These are phyloP conservation scores for Desmophyllum pertusum DNA, from an alignment of 92 coral and sea anemone genomes.

Conservation along the genomic window DNA sequence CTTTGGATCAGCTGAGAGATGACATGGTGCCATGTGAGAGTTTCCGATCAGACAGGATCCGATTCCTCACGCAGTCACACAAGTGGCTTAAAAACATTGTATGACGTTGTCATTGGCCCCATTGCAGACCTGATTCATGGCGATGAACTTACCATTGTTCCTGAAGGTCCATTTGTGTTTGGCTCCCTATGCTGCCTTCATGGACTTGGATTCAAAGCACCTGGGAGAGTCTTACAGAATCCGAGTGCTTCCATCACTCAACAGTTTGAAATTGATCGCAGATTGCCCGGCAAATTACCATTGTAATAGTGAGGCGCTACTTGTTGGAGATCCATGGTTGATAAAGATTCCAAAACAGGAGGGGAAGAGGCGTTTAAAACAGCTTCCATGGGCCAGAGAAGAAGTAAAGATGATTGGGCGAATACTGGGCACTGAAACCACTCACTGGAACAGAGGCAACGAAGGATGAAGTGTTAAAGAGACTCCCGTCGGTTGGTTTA, in stretches of 20 bases:
- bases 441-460: not conserved
- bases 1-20: too few species aligned
- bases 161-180: slow-evolving; percentile 5
- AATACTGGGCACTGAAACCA: slow-evolving; percentile 2
- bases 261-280: slow-evolving; percentile 8
- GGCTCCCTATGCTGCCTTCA: not conserved
- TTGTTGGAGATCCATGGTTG: slow-evolving; percentile 20
- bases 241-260: slow-evolving; percentile 15
- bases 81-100: not conserved
- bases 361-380: not conserved
- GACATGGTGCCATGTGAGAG: too few species aligned
- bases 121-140: not conserved
- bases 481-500: slow-evolving; percentile 3
- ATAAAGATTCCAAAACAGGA: not conserved
- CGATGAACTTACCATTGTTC: not conserved
- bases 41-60: too few species aligned
- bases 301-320: not conserved
- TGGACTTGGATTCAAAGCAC: not conserved
- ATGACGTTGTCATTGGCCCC: not conserved
- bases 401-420: slow-evolving; percentile 1
- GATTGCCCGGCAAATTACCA: slow-evolving; percentile 1
- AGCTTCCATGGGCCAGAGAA: slow-evolving; percentile 3
- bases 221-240: not conserved
- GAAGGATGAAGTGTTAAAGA: too few species aligned
- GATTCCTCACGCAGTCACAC: too few species aligned